These are phyloP conservation scores for Xylophagus ater DNA, from an alignment of 2,888 invertebrate species.

Conservation along the genomic window DNA sequence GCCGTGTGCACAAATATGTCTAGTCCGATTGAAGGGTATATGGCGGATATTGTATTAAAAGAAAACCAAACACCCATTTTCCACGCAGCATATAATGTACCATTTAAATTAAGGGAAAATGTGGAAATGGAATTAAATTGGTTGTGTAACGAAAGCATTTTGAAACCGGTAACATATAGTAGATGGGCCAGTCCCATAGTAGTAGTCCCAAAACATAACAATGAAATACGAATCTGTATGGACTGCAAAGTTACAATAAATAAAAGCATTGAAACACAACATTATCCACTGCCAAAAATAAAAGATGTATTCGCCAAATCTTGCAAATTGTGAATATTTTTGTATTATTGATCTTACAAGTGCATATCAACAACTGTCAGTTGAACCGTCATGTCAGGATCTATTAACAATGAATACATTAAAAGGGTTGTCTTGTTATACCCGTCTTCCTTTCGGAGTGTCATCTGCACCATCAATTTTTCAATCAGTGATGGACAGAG, in stretches of 20 bases:
- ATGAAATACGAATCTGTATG: conserved; percentile 11
- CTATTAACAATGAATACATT: conserved; percentile 24
- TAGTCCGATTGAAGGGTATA: conserved; percentile 12
- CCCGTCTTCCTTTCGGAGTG: conserved; percentile 16
- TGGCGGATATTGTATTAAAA: conserved; percentile 9
- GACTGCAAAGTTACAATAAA: conserved; percentile 19
- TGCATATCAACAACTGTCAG: conserved; percentile 21
- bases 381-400: conserved; percentile 20
- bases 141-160: conserved; percentile 13
- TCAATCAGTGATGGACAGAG: conserved; percentile 17
- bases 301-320: conserved; percentile 25
- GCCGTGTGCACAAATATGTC: conserved; percentile 1
- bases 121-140: conserved; percentile 12
- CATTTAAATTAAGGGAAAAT: conserved; percentile 14
- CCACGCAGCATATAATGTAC: conserved; percentile 14
- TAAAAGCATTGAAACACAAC: conserved; percentile 9
- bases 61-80: conserved; percentile 7
- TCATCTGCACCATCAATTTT: conserved; percentile 15
- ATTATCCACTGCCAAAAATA: conserved; percentile 19
- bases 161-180: conserved; percentile 12
- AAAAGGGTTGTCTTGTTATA: conserved; percentile 16
- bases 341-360: conserved; percentile 19
- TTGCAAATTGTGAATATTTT: conserved; percentile 20
- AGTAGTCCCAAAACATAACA: conserved; percentile 16
- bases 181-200: conserved; percentile 18